Evolutionary conservation across 1,140 invertebrate genomes (phyloP).

Genomic region (Helicorthomorpha holstii): DNA sequence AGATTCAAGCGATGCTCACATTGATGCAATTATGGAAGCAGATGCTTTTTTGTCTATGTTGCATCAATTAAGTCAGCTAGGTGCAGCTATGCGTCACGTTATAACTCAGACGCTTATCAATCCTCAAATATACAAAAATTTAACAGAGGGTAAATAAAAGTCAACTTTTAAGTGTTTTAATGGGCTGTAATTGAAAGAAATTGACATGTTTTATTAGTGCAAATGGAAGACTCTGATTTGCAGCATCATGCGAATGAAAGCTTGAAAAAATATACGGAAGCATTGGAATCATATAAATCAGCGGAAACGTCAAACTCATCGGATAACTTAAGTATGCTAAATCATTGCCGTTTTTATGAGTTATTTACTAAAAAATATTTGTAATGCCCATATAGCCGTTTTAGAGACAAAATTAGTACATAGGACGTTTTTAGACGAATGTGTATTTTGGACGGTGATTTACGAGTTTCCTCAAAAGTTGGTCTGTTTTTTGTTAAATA

Average conservation of each 20-base stretch:
- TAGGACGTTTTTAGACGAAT: conserved; percentile 78
- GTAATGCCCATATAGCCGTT: too few species aligned
- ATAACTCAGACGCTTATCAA: conserved; percentile 80
- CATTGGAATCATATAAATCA: too few species aligned
- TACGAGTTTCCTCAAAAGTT: conserved; percentile 95
- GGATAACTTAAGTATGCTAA: too few species aligned
- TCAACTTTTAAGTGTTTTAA: not conserved
- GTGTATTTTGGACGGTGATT: conserved; percentile 94
- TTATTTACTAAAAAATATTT: too few species aligned
- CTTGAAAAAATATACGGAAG: not conserved
- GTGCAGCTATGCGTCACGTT: conserved; percentile 77
- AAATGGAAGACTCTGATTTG: not conserved
- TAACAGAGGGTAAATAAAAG: conserved; percentile 17
- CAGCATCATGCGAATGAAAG: not conserved
- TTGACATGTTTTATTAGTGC: conserved; percentile 21
- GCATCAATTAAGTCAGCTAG: conserved; percentile 83
- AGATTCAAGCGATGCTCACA: conserved; percentile 6
- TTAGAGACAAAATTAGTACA: conserved; percentile 61
- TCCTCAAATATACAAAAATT: conserved; percentile 38
- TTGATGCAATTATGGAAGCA: conserved; percentile 49
- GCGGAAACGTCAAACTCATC: too few species aligned
- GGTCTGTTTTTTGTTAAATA: conserved; percentile 86
- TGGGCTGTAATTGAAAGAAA: conserved; percentile 52
- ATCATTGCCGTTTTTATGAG: too few species aligned
- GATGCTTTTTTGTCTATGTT: conserved; percentile 74